Conservation (phyloP, 1,140 invertebrate species). For the Drosophila pachea region DNA sequence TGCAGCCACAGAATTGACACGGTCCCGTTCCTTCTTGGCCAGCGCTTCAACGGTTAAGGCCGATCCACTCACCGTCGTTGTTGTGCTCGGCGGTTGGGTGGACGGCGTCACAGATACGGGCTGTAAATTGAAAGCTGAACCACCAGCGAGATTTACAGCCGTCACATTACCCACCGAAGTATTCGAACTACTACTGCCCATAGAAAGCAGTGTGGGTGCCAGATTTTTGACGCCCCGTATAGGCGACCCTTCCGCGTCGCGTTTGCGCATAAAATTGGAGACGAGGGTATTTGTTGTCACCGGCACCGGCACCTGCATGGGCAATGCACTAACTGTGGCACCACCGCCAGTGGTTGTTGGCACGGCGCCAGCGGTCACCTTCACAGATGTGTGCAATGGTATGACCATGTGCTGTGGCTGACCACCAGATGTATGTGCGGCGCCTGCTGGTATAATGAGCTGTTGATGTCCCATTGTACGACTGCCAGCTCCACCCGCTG, state of each 20-base stretch:
- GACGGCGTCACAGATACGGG: slow-evolving; percentile 78
- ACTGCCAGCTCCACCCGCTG: slow-evolving; percentile 34
- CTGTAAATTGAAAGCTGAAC: slow-evolving; percentile 64
- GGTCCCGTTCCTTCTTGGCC: slow-evolving; percentile 67
- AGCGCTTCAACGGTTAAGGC: slow-evolving; percentile 66
- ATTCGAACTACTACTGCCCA: slow-evolving; percentile 59
- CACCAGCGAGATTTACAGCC: slow-evolving; percentile 32
- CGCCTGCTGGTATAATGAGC: slow-evolving; percentile 56
- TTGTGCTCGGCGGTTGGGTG: slow-evolving; percentile 22
- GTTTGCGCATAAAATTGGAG: slow-evolving; percentile 72
- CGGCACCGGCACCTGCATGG: slow-evolving; percentile 33
- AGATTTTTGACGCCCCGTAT: slow-evolving; percentile 82
- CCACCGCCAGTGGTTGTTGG: slow-evolving; percentile 36
- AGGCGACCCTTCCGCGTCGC: slow-evolving; percentile 81
- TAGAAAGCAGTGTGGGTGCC: slow-evolving; percentile 81
- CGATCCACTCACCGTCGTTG: slow-evolving; percentile 31
- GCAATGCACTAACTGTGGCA: slow-evolving; percentile 35
- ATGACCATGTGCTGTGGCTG: slow-evolving; percentile 74
- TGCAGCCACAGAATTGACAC: slow-evolving; percentile 69
- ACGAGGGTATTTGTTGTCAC: slow-evolving; percentile 39
- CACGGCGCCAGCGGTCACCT: slow-evolving; percentile 63
- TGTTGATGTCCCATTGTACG: slow-evolving; percentile 70
- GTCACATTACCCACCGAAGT: slow-evolving; percentile 20
- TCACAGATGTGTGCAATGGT: slow-evolving; percentile 74
- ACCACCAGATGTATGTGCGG: slow-evolving; percentile 27